Conservation (phyloP, 2,113 vertebrate genomes). For the Nibea albiflora region DNA sequence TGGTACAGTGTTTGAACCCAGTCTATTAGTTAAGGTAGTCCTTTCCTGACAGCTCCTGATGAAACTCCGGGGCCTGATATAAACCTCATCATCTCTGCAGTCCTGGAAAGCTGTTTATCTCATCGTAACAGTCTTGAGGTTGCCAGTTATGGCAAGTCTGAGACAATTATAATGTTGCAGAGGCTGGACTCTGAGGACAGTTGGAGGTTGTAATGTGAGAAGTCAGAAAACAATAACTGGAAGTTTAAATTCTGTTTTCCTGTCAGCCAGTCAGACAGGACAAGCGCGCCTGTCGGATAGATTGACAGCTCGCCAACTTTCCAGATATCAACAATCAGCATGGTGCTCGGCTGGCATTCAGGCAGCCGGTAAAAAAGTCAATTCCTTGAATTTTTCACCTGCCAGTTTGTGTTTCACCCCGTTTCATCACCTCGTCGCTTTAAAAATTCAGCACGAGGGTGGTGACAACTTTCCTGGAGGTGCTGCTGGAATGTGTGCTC, state of each 20-base stretch:
- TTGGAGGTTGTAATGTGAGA: slow-evolving; percentile 19
- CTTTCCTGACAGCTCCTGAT: slow-evolving; percentile 29
- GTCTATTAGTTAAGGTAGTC: slow-evolving; percentile 35
- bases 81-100: slow-evolving; percentile 44
- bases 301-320: slow-evolving; percentile 49
- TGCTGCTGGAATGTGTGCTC: background rate
- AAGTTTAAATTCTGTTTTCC: slow-evolving; percentile 38
- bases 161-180: slow-evolving; percentile 49
- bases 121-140: slow-evolving; percentile 30
- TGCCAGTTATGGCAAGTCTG: slow-evolving; percentile 48
- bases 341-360: slow-evolving; percentile 1
- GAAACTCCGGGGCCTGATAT: slow-evolving; percentile 35
- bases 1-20: slow-evolving; percentile 29
- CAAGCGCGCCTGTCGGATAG: slow-evolving; percentile 32
- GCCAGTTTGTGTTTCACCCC: slow-evolving; percentile 36
- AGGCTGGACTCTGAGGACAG: slow-evolving; percentile 41
- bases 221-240: slow-evolving; percentile 42
- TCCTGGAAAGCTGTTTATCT: slow-evolving; percentile 58
- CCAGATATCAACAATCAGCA: slow-evolving; percentile 29
- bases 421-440: slow-evolving; percentile 43
- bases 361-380: slow-evolving; percentile 21
- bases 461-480: slow-evolving; percentile 9
- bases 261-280: slow-evolving; percentile 40
- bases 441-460: background rate
- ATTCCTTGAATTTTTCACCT: slow-evolving; percentile 38